Conservation (phyloP, 2,797 vertebrate species). For the Gallinago nigripennis region DNA sequence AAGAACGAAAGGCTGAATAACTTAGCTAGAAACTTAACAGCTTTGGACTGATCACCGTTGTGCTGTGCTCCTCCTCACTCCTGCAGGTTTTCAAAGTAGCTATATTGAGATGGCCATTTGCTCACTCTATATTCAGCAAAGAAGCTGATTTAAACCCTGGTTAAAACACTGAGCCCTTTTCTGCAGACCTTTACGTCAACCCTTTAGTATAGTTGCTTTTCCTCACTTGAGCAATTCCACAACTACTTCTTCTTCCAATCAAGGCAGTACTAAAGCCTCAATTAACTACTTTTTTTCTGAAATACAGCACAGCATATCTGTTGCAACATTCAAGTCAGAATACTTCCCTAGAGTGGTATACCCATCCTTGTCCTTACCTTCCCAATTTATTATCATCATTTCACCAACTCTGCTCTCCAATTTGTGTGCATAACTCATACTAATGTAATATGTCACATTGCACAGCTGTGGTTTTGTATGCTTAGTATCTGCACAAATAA, state of each 20-base stretch:
- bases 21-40: background rate
- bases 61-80: background rate
- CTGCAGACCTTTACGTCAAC: background rate
- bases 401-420: background rate
- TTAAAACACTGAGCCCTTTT: background rate
- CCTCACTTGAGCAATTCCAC: background rate
- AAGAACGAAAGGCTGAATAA: background rate
- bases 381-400: background rate
- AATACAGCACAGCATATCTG: background rate
- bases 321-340: background rate
- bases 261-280: background rate
- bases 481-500: slow-evolving; percentile 39
- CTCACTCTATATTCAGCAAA: background rate
- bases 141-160: background rate
- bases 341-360: background rate
- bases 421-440: slow-evolving; percentile 43
- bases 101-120: background rate
- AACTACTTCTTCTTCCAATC: background rate
- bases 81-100: background rate
- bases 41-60: background rate
- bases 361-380: background rate
- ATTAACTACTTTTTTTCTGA: background rate
- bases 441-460: slow-evolving; percentile 50
- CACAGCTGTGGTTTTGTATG: background rate
- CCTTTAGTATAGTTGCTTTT: background rate